A percentile compares a stretch with the other conserved stretches of the same genome.
Evolutionary conservation across 2,888 invertebrate species (phyloP).

Genomic region (Troides aeacus): DNA sequence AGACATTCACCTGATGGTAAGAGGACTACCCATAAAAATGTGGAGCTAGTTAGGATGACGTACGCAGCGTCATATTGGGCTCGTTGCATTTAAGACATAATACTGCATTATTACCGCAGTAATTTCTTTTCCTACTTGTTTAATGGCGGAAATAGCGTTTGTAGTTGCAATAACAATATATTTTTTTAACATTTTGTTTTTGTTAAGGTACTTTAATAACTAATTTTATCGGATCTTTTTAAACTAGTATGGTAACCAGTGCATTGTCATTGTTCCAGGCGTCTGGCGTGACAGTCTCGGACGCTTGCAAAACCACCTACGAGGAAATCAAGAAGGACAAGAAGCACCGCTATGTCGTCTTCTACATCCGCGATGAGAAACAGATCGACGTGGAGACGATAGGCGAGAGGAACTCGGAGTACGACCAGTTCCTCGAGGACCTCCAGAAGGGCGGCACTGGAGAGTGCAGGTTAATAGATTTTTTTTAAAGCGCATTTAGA

Average conservation of each 20-base stretch:
- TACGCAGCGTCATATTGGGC: no score
- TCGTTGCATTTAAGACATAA: no score
- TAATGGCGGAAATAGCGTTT: no score
- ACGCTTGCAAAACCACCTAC: constrained; percentile 96
- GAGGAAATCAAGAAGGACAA: constrained; percentile 99
- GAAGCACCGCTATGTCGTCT: constrained; percentile 97
- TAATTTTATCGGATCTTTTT: no score
- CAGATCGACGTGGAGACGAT: constrained; percentile 97
- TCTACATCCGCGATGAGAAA: constrained; percentile 96
- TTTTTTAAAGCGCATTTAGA: background rate
- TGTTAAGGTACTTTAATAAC: no score
- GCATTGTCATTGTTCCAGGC: constrained; percentile 79
- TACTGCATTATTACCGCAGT: no score
- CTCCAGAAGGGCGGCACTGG: constrained; percentile 94
- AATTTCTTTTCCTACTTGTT: no score
- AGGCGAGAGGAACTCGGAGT: constrained; percentile 93
- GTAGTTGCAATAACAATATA: no score
- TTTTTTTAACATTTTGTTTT: no score
- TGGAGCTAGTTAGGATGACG: no score
- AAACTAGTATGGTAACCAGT: background rate
- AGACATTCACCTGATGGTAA: no score
- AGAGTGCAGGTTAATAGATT: constrained; percentile 88
- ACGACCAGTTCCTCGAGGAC: constrained; percentile 96
- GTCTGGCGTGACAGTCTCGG: constrained; percentile 97
- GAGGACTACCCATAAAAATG: no score